Evolutionary conservation across 2,888 invertebrate species (phyloP), one percentile per base, ranked within the genome.

Genomic region (Troides oblongomaculatus): DNA sequence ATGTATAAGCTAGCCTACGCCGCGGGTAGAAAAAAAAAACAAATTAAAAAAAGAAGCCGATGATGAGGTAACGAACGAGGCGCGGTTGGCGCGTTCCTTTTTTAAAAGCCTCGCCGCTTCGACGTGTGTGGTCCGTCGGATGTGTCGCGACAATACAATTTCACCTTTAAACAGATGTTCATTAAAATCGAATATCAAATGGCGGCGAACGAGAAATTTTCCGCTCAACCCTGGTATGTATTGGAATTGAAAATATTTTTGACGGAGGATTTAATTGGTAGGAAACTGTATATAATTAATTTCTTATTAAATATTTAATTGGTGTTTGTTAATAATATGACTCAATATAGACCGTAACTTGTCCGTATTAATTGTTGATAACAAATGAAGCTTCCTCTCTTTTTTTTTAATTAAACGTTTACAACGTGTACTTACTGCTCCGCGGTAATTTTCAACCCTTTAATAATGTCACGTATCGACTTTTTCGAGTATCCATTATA

Each of bases 11-110:
- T 89, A 88, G 89, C 84, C 84, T 77, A 75, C 76, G 81, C 79
- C 80, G 84, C 84, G 74, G 82, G 83, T 78, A 82, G 72, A 73
- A 84, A 86, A 87, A 87, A 89, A 89, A 81, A 83, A 79, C 77
- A 78, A 75, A 78, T 66, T 63, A 66, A 83, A 87, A 84, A 87
- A 87, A 84, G 83, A 88, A 87, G 79, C 83, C 86, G 85, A 86
- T 87, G 90, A 90, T 91, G 91, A 91, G 90, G 91, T 89, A 91
- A 91, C 92, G 90, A 90, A 89, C 89, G 89, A 88, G 88, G 89
- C 89, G 88, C 90, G 88, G 87, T 89, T 87, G 81, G 85, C 81
- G 87, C 87, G 87, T 92, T 90, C 90, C 85, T 92, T 92, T 92
- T 91, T 92, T 88, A 88, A 89, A 89, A 86, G 81, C 82, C 81